These are phyloP conservation scores for Calephelis perditalis DNA, from an alignment of 2,888 invertebrate species.

Conservation along the genomic window DNA sequence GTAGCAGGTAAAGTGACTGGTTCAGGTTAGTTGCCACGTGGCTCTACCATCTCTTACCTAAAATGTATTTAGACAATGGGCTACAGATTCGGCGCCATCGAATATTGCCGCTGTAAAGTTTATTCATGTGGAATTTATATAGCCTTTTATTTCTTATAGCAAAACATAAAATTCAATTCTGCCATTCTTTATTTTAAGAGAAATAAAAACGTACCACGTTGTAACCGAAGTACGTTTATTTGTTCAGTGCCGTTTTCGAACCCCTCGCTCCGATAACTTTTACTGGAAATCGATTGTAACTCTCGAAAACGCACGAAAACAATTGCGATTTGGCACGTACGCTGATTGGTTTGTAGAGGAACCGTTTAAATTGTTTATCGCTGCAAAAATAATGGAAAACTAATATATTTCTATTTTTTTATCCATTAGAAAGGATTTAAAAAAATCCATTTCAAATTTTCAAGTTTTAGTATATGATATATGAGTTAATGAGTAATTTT, in stretches of 20 bases:
- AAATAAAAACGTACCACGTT: conserved; percentile 16
- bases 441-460: too few species aligned
- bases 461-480: too few species aligned
- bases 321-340: conserved; percentile 19
- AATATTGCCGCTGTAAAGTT: neutral
- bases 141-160: neutral
- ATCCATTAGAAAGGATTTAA: too few species aligned
- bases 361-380: conserved; percentile 18
- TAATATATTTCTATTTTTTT: neutral
- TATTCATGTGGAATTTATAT: conserved; percentile 2
- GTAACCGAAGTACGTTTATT: conserved; percentile 20
- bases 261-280: conserved; percentile 19
- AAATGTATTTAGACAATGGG: too few species aligned
- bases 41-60: too few species aligned
- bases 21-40: too few species aligned
- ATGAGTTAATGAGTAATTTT: too few species aligned
- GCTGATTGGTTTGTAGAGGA: conserved; percentile 18
- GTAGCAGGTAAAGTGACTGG: too few species aligned
- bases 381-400: neutral
- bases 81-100: too few species aligned
- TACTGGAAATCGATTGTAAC: conserved; percentile 20
- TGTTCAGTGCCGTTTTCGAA: conserved; percentile 16
- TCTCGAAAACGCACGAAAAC: conserved; percentile 18
- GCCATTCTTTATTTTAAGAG: conserved; percentile 17
- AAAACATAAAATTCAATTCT: conserved; percentile 16